Evolutionary conservation across 1,140 invertebrate species (phyloP), one percentile per base, ranked within the genome.

Genomic region (Himalopsyche phryganea): DNA sequence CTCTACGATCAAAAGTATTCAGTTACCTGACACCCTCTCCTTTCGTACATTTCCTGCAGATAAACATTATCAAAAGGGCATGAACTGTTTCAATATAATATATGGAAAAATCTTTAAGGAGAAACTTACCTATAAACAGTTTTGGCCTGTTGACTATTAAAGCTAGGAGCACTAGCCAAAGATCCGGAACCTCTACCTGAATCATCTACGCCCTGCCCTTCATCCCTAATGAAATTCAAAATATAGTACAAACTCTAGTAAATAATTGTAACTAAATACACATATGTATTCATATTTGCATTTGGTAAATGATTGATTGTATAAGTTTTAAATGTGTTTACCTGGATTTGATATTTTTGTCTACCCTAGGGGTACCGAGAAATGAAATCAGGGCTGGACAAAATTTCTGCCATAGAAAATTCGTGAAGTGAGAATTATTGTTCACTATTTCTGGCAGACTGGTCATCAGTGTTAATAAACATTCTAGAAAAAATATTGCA

Each of bases 361-460:
- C 88, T 9, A 86, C 83, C 61, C 84, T 76, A 0, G 76, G 76
- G 15, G 76, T 78, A 0, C 92, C 92, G 1, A 96, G 79, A 50
- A 95, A 86, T 0, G 89, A 88, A 44, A 95, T 89, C 52, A 96
- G 76, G 2, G 88, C 85, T 0, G 94, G 93, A 68, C 92, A 95
- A 64, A 96, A 87, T 65, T 92, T 88, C 71, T 96, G 91, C 94
- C 94, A 93, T 0, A 92, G 73, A 65, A 92, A 92, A 2, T 89
- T 90, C 7, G 88, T 90, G 63, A 92, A 91, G 67, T 92, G 89
- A 7, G 83, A 81, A 71, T 91, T 92, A 3, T 84, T 85, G 66
- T 90, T 87, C 1, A 91, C 89, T 65, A 86, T 85, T 63, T 88
- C 85, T 0, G 90, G 89, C 51, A 94, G 73, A 40, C 90, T 90